Conservation (phyloP, 2,113 vertebrate genomes). For the Panthera tigris region DNA sequence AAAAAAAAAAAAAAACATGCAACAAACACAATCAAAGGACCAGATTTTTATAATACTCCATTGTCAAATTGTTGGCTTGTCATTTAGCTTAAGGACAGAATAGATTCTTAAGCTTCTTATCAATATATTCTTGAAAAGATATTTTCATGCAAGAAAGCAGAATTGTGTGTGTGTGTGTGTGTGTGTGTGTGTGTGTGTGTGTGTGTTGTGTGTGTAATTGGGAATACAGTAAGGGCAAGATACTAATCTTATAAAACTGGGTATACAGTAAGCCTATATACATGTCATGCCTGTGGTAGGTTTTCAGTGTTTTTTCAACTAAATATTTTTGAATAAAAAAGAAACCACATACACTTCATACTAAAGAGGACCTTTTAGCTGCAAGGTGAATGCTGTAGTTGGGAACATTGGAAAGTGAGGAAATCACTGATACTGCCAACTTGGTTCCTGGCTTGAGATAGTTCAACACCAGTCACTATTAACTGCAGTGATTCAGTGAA, state of each 20-base stretch:
- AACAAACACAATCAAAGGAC: too few relatives aligned
- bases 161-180: neutral
- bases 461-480: neutral
- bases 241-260: neutral
- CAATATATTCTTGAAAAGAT: neutral
- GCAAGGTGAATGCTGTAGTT: neutral
- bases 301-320: neutral
- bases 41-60: too few relatives aligned
- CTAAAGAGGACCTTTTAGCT: neutral
- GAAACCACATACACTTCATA: too few relatives aligned
- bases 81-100: neutral
- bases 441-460: neutral
- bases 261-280: neutral
- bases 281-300: neutral
- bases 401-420: conserved; percentile 7
- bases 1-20: neutral
- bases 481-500: neutral
- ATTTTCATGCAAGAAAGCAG: neutral
- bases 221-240: neutral
- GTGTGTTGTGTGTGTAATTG: too few relatives aligned
- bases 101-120: neutral
- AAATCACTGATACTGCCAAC: conserved; percentile 25
- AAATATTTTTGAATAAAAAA: neutral
- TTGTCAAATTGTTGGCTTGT: neutral
- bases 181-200: neutral